phyloP scores from a whole-genome alignment of 2,797 vertebrate genomes.

The Catamblyrhynchus diadema region DNA sequence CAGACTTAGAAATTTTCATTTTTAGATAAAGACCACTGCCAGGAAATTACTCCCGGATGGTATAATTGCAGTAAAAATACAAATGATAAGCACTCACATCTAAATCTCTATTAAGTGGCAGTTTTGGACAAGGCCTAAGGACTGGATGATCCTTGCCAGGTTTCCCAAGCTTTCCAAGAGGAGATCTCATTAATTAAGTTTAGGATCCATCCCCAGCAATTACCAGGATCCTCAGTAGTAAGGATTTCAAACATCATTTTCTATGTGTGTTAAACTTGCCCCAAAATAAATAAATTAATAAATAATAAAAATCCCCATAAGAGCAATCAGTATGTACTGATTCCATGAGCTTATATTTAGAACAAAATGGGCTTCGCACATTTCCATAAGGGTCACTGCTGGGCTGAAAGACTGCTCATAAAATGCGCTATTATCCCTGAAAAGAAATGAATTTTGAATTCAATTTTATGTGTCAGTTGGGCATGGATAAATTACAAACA shows the following conservation, averaged over 20 bases:
- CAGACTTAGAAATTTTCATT: background rate
- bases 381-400: background rate
- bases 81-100: background rate
- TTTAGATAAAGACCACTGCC: background rate
- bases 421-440: background rate
- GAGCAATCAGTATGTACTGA: background rate
- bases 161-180: background rate
- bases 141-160: fast-evolving
- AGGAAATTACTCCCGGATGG: background rate
- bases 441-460: background rate
- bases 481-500: background rate
- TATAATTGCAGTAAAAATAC: background rate
- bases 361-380: background rate
- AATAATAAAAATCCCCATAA: background rate
- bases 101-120: background rate
- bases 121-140: background rate
- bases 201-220: background rate
- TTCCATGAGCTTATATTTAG: background rate
- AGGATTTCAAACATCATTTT: background rate
- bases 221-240: background rate
- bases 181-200: background rate
- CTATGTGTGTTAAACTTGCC: background rate
- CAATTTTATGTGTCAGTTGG: background rate
- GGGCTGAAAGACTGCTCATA: background rate
- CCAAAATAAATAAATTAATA: background rate